These are phyloP conservation scores for Sebastes glaucus DNA, from an alignment of 2,797 vertebrate genomes.

Conservation along the genomic window DNA sequence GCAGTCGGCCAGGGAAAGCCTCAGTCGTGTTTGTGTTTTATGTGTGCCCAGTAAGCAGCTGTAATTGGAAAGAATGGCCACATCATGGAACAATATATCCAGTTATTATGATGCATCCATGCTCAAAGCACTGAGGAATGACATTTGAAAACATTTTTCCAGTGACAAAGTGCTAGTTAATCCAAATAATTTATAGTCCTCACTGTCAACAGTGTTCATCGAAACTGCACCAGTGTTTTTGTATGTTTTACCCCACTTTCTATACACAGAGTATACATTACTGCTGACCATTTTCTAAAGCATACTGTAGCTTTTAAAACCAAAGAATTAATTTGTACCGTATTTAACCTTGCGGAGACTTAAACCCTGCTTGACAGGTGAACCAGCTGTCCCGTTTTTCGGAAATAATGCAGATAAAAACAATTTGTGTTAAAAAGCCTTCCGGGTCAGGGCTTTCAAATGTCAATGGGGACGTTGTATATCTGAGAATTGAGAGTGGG, in stretches of 20 bases:
- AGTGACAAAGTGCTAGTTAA: neutral
- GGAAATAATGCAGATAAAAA: neutral
- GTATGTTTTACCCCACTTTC: slow-evolving; percentile 67
- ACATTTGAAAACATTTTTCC: neutral
- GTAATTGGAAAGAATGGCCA: neutral
- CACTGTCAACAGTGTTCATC: neutral
- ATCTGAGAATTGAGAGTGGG: slow-evolving; percentile 67
- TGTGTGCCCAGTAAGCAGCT: neutral
- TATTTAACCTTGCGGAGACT: neutral
- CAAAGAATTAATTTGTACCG: neutral
- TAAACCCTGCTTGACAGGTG: slow-evolving; percentile 2
- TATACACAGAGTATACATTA: slow-evolving; percentile 65
- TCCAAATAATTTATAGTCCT: neutral
- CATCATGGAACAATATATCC: neutral
- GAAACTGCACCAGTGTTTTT: neutral
- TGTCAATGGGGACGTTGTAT: slow-evolving; percentile 23
- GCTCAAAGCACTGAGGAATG: neutral
- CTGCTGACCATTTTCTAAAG: slow-evolving; percentile 74
- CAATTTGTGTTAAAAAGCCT: slow-evolving; percentile 2
- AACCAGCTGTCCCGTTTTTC: neutral
- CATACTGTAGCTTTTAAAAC: slow-evolving; percentile 7
- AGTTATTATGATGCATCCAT: neutral
- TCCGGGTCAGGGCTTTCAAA: slow-evolving; percentile 32
- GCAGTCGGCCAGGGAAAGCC: neutral
- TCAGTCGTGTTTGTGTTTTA: neutral